Conservation (phyloP, 2,888 invertebrate species). For the Dolichomitus sp. region DNA sequence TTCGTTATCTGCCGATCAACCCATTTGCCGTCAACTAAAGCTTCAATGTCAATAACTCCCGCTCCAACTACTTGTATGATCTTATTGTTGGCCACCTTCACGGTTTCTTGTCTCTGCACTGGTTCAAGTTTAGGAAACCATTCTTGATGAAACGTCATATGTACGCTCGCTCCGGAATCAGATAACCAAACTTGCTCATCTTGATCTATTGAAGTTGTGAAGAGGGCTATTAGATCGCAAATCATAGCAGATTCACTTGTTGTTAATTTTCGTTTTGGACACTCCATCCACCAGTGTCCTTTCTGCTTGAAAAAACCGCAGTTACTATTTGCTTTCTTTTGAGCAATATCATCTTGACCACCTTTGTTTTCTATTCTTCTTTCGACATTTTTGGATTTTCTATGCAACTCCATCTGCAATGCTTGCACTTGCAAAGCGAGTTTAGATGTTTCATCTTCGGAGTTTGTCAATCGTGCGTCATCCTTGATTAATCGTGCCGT, state of each 20-base stretch:
- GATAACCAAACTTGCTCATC: slow-evolving; percentile 57
- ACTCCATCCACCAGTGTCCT: slow-evolving; percentile 22
- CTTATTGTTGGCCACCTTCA: slow-evolving; percentile 21
- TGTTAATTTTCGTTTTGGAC: not conserved
- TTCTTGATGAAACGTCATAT: slow-evolving; percentile 60
- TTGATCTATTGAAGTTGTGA: slow-evolving; percentile 25
- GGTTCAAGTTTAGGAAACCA: slow-evolving; percentile 47
- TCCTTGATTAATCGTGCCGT: slow-evolving; percentile 21
- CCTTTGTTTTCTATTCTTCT: not conserved
- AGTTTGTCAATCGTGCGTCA: not conserved
- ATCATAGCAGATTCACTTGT: slow-evolving; percentile 20
- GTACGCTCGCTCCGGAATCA: slow-evolving; percentile 63
- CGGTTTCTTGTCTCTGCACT: slow-evolving; percentile 10
- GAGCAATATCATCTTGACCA: not conserved
- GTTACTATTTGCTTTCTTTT: slow-evolving; percentile 13
- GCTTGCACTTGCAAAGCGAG: slow-evolving; percentile 18
- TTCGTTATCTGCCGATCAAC: not conserved
- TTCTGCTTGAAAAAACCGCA: slow-evolving; percentile 24
- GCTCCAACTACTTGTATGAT: slow-evolving; percentile 5
- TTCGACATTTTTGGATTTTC: not conserved
- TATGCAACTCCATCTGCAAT: slow-evolving; percentile 4
- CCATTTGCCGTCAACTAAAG: slow-evolving; percentile 4
- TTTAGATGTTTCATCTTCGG: slow-evolving; percentile 22
- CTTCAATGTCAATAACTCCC: slow-evolving; percentile 23
- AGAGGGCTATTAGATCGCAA: slow-evolving; percentile 12